Conservation (phyloP, 2,797 vertebrate genomes). For the Craterocephalus amniculus region DNA sequence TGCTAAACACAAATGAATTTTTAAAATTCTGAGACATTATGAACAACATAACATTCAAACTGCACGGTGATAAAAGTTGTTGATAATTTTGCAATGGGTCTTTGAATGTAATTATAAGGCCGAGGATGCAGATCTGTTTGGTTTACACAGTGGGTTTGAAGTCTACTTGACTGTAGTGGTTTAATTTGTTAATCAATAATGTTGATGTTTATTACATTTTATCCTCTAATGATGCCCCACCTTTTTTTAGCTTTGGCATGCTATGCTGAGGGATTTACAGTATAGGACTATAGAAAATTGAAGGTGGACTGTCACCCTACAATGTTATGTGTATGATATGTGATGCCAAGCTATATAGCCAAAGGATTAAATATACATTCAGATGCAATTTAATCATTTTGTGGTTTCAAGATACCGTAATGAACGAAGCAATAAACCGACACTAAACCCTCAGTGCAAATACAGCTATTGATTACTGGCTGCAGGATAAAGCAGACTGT, state of each 20-base stretch:
- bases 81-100: not conserved
- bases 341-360: not conserved
- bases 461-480: constrained; percentile 21
- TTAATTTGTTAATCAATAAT: not conserved
- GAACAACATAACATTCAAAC: not conserved
- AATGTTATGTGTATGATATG: not conserved
- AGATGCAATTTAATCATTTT: not conserved
- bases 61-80: not conserved
- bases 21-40: too few relatives aligned
- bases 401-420: not conserved
- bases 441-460: not conserved
- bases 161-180: not conserved
- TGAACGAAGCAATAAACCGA: not conserved
- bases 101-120: not conserved
- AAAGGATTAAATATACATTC: not conserved
- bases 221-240: not conserved
- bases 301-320: not conserved
- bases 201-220: not conserved
- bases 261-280: constrained; percentile 24
- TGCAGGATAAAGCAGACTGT: constrained; percentile 14
- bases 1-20: not conserved
- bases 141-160: not conserved
- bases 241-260: constrained; percentile 46
- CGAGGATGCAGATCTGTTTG: not conserved
- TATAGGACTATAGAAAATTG: not conserved